These are phyloP conservation scores for Ailurus styani DNA, from an alignment of 2,113 vertebrate genomes.

Conservation along the genomic window DNA sequence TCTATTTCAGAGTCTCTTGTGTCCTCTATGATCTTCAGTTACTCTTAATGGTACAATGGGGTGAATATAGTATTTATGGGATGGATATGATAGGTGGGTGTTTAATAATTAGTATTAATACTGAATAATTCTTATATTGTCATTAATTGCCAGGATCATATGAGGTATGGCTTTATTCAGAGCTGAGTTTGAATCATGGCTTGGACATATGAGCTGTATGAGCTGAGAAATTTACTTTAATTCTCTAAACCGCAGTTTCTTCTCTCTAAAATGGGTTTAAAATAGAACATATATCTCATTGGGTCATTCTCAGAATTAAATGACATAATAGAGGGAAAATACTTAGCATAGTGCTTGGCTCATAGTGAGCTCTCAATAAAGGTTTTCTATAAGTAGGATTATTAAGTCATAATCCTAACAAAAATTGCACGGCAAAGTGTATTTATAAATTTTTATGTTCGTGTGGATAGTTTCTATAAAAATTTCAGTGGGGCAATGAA, in stretches of 20 bases:
- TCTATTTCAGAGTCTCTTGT: neutral
- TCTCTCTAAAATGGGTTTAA: neutral
- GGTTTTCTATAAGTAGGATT: neutral
- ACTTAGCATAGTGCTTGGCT: neutral
- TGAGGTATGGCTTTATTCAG: neutral
- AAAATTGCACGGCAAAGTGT: neutral
- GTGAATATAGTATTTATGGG: neutral
- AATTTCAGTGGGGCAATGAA: slow-evolving; percentile 25
- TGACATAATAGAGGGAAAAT: neutral
- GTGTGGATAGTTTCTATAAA: neutral
- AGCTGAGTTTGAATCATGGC: neutral
- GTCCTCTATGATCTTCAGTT: neutral
- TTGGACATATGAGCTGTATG: neutral
- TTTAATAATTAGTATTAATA: neutral
- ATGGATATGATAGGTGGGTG: neutral
- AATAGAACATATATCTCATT: neutral
- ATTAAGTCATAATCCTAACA: neutral
- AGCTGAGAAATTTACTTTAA: neutral
- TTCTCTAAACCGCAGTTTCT: neutral
- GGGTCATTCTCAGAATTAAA: slow-evolving; percentile 24
- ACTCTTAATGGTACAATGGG: neutral
- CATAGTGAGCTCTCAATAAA: neutral
- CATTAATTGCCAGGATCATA: neutral
- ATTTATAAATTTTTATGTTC: slow-evolving; percentile 15
- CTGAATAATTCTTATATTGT: neutral